Conservation (phyloP, 2,888 invertebrate genomes). For the Lottia scabra region DNA sequence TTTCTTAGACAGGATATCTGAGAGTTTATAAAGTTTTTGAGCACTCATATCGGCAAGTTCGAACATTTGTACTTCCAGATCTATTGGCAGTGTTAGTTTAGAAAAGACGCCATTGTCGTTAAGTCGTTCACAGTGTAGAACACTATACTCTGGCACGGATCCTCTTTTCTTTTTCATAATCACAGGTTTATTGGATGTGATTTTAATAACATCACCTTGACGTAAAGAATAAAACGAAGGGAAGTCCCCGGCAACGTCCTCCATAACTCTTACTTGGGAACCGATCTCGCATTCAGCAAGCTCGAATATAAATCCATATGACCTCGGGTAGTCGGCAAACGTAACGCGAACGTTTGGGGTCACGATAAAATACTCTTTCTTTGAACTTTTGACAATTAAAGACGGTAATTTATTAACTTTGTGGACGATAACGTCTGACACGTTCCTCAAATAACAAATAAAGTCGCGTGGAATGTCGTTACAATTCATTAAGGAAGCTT, state of each 20-base stretch:
- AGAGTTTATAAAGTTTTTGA: constrained; percentile 12
- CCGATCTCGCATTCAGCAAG: constrained; percentile 36
- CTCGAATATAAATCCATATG: constrained; percentile 41
- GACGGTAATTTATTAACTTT: constrained; percentile 41
- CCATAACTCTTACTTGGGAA: constrained; percentile 42
- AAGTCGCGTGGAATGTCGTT: constrained; percentile 39
- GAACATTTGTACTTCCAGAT: constrained; percentile 42
- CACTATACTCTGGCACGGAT: constrained; percentile 14
- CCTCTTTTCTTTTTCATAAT: constrained; percentile 40
- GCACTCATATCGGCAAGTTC: constrained; percentile 13
- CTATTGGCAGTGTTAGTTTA: constrained; percentile 47
- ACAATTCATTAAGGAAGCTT: constrained; percentile 42
- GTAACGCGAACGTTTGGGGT: constrained; percentile 40
- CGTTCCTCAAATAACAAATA: constrained; percentile 37
- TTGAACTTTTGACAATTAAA: constrained; percentile 42
- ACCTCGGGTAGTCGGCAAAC: constrained; percentile 45
- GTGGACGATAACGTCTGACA: constrained; percentile 46
- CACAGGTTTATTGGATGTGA: constrained; percentile 41
- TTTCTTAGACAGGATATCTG: constrained; percentile 25
- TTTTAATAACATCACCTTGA: constrained; percentile 46
- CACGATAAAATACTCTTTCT: constrained; percentile 37
- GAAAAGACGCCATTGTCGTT: constrained; percentile 34
- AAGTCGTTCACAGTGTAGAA: constrained; percentile 41
- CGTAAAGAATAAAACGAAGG: constrained; percentile 50
- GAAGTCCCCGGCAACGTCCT: constrained; percentile 53